Percentiles rank a stretch among this genome's conserved stretches.
Evolutionary conservation across 2,888 invertebrate genomes (phyloP).

Genomic region (Standfussiana lucernea): DNA sequence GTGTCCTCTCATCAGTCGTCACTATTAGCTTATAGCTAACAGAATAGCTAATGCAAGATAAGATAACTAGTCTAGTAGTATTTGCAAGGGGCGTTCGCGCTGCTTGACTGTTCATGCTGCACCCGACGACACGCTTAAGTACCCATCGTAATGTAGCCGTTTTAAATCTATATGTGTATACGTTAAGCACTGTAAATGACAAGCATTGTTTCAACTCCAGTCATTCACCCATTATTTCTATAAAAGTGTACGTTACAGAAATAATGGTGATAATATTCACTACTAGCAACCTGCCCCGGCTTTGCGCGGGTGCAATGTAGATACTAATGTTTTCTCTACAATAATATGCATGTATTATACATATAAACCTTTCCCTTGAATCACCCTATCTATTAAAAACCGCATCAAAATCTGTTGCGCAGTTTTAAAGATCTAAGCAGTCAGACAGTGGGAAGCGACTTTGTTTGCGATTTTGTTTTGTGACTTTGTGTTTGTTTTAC

Average conservation of each 20-base stretch:
- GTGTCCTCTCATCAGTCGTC: background rate
- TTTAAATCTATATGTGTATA: background rate
- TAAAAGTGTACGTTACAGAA: background rate
- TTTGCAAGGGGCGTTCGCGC: background rate
- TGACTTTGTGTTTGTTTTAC: too few relatives aligned
- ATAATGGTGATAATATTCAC: background rate
- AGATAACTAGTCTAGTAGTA: too few relatives aligned
- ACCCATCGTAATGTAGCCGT: background rate
- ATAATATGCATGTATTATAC: too few relatives aligned
- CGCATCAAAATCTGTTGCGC: too few relatives aligned
- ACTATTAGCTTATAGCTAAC: background rate
- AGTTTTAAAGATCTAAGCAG: too few relatives aligned
- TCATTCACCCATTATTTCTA: background rate
- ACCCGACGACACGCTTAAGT: background rate
- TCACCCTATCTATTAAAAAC: too few relatives aligned
- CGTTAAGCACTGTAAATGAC: background rate
- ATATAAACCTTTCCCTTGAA: too few relatives aligned
- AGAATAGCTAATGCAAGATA: background rate
- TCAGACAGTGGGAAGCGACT: too few relatives aligned
- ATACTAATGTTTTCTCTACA: too few relatives aligned
- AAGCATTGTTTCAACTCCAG: background rate
- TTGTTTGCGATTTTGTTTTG: too few relatives aligned
- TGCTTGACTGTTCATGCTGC: background rate
- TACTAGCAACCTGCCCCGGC: too few relatives aligned
- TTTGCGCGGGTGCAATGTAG: too few relatives aligned